Evolutionary conservation across 2,113 vertebrate species (phyloP), one percentile per base, ranked within the genome.

Genomic region (Myodes glareolus): DNA sequence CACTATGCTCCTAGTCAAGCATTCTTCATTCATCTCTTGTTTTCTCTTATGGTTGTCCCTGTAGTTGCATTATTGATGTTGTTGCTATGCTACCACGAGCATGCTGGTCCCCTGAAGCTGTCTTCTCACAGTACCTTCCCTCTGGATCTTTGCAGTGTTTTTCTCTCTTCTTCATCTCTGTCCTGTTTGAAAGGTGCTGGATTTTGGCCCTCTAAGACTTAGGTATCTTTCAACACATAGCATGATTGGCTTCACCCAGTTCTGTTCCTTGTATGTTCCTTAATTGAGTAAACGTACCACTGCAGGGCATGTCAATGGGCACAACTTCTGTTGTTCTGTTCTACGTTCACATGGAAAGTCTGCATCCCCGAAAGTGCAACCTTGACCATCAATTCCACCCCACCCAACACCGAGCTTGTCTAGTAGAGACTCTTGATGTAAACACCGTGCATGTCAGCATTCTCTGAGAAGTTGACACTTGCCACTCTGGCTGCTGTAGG

Each of bases 181-280:
- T 27, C 39, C 1, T 39, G 78, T 84, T 91, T 95, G 47, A 90
- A 80, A 52, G 45, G 17, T 91, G 65, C 31, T 91, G 9, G 39
- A 29, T 63, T 96, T 77, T 91, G 21, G 33, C 19, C 90, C 91
- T 77, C 61, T 76, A 19, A 82, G 45, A 88, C 42, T 81, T 90
- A 90, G 47, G 1, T 47, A 47, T 88, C 65, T 94, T 58, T 92
- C 47, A 84, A 45, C 17, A 45, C 17, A 84, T 2, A 78, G 27
- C 19, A 33, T 16, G 0, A 5, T 11, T 67, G 23, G 12, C 39
- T 61, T 75, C 29, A 11, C 12, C 47, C 0, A 5, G 7, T 67
- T 5, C 8, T 90, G 13, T 68, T 68, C 94, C 55, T 47, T 47
- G 31, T 23, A 17, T 29, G 61, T 45, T 90, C 45, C 9, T 92